Base-by-base conservation (phyloP, 2,113 vertebrate species). In the Tychaedon coryphoeus region DNA sequence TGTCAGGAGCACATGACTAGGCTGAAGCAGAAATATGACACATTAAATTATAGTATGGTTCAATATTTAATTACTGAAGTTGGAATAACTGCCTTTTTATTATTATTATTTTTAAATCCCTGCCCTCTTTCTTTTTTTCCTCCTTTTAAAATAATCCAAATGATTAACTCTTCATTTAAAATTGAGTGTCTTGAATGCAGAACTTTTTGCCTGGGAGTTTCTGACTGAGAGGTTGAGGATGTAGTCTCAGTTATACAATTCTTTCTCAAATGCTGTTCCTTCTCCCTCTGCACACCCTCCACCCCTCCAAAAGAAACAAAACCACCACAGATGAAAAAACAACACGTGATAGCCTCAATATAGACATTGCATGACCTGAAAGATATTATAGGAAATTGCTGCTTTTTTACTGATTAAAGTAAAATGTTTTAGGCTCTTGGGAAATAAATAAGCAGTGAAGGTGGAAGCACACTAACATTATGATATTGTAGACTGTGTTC, bases 401-500 rank as follows among this genome's bases (percentile, higher is more conserved):
- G 19, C 3, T 43, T 86, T 92, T 78, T 71, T 64, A 73, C 48
- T 43, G 78, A 25, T 62, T 28, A 65, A 90, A 81, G 28, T 40
- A 83, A 90, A 92, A 56, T 23, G 12, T 76, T 61, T 38, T 57
- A 38, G 11, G 28, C 71, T 93, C 58, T 47, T 73, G 92, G 86
- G 71, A 93, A 93, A 92, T 92, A 94, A 91, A 87, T 69, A 78
- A 65, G 40, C 57, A 83, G 38, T 19, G 45, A 82, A 69, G 19
- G 54, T 86, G 54, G 66, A 90, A 93, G 40, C 1, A 1, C 14
- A 89, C 16, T 9, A 57, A 33, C 13, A 57, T 64, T 64, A 23
- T 34, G 24, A 43, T 73, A 61, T 90, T 86, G 76, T 7, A 58
- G n/a, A 58, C 23, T 91, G 14, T 62, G 9, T 34, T 93, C 17